A percentile compares a stretch with the other conserved stretches of the same genome.
Evolutionary conservation across 2,113 vertebrate genomes (phyloP).

Genomic region (Thryonomys swinderianus): DNA sequence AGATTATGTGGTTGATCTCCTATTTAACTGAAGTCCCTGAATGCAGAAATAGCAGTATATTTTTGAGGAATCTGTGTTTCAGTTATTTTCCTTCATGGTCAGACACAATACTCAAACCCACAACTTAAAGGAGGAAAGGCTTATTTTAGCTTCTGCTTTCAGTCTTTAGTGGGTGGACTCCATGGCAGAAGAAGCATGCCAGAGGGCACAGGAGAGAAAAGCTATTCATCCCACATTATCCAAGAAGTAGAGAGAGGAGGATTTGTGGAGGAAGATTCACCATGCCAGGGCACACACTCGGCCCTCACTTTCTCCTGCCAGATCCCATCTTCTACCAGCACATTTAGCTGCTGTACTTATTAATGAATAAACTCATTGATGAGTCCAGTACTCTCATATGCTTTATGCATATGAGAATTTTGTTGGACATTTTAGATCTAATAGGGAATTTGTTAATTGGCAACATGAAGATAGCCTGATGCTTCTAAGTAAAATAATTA

Average conservation of each 20-base stretch:
- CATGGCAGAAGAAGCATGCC: not conserved
- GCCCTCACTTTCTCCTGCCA: not conserved
- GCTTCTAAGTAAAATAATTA: not conserved
- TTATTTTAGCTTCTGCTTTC: not conserved
- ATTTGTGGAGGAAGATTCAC: rapidly evolving
- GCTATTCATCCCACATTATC: not conserved
- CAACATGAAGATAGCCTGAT: not conserved
- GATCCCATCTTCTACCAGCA: not conserved
- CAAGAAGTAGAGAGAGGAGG: not conserved
- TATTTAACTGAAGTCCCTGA: not conserved
- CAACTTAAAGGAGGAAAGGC: not conserved
- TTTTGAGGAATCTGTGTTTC: not conserved
- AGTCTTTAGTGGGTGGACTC: not conserved
- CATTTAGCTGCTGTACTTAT: not conserved
- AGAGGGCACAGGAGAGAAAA: not conserved
- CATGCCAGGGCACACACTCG: not conserved
- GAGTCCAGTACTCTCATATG: not conserved
- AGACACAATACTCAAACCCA: not conserved
- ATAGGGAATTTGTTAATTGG: not conserved
- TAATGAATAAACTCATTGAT: not conserved
- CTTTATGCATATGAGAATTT: not conserved
- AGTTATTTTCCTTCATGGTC: not conserved
- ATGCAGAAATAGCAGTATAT: not conserved
- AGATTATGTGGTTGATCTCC: not conserved
- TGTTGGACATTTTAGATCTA: not conserved